A percentile compares a stretch with the other conserved stretches of the same genome.
Evolutionary conservation across 2,888 invertebrate species (phyloP).

Genomic region (Perizoma flavofasciatum): DNA sequence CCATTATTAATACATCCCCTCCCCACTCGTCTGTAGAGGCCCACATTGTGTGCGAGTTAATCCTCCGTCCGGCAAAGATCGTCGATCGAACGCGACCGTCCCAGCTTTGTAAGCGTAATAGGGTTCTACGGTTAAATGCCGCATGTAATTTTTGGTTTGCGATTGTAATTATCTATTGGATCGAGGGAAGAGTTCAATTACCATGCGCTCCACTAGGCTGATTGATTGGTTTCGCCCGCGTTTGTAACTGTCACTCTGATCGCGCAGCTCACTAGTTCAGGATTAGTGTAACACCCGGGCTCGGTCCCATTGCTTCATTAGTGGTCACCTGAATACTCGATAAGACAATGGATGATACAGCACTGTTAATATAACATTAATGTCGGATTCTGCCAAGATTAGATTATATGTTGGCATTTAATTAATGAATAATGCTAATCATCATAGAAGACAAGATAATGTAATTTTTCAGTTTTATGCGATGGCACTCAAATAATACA

Average conservation of each 20-base stretch:
- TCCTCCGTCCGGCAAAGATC: conserved; percentile 78
- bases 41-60: conserved; percentile 77
- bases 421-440: conserved; percentile 27
- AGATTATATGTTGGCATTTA: conserved; percentile 12
- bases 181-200: conserved; percentile 80
- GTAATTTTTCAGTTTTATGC: no score
- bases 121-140: conserved; percentile 77
- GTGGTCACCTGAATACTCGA: conserved; percentile 35
- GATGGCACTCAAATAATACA: no score
- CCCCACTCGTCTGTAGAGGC: conserved; percentile 66
- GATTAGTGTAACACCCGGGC: conserved; percentile 63
- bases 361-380: conserved; percentile 9
- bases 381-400: conserved; percentile 1
- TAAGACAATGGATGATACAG: conserved; percentile 25
- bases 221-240: conserved; percentile 77
- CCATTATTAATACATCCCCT: conserved; percentile 81
- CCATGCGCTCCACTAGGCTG: conserved; percentile 70
- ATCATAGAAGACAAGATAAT: no score
- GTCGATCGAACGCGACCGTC: conserved; percentile 72
- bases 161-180: conserved; percentile 81
- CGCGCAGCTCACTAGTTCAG: conserved; percentile 64
- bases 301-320: conserved; percentile 46
- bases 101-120: conserved; percentile 77
- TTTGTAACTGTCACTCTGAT: conserved; percentile 69
- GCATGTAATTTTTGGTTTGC: conserved; percentile 82